Percentiles rank a stretch among this genome's conserved stretches.
Evolutionary conservation across 1,140 invertebrate genomes (phyloP).

Genomic region (Brachionus sp.): DNA sequence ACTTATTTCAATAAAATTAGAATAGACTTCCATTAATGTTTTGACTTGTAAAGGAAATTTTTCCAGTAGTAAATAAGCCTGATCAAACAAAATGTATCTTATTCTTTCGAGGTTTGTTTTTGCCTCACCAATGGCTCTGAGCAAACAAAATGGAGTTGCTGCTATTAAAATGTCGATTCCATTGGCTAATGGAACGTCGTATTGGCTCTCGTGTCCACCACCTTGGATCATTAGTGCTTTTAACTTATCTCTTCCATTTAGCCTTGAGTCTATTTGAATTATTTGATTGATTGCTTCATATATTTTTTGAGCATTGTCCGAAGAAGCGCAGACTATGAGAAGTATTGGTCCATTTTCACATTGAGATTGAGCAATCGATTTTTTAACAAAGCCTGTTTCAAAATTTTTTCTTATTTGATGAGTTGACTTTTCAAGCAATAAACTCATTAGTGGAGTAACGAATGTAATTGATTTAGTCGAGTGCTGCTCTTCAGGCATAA

Average conservation of each 20-base stretch:
- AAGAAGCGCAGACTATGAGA: slow-evolving; percentile 9
- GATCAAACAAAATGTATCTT: slow-evolving; percentile 4
- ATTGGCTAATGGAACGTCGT: slow-evolving; percentile 23
- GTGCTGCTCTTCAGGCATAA: neutral
- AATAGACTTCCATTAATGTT: slow-evolving; percentile 10
- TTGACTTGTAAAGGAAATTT: slow-evolving; percentile 34
- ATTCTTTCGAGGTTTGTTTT: slow-evolving; percentile 38
- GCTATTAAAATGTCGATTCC: slow-evolving; percentile 24
- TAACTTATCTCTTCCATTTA: neutral
- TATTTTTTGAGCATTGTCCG: slow-evolving; percentile 5
- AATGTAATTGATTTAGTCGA: neutral
- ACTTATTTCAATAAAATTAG: slow-evolving; percentile 13
- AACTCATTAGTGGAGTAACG: neutral
- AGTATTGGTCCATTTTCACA: slow-evolving; percentile 36
- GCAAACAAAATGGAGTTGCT: slow-evolving; percentile 41
- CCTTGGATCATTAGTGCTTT: slow-evolving; percentile 30
- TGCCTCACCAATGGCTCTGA: neutral
- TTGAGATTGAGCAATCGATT: neutral
- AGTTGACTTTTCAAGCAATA: neutral
- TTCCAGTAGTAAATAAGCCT: neutral
- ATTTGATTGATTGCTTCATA: slow-evolving; percentile 33
- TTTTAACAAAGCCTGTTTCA: neutral
- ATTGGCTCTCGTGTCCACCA: slow-evolving; percentile 14
- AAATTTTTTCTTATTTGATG: neutral
- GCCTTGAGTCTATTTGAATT: neutral